Base-by-base conservation (phyloP, 1,140 invertebrate species). In the Eueides isabella region DNA sequence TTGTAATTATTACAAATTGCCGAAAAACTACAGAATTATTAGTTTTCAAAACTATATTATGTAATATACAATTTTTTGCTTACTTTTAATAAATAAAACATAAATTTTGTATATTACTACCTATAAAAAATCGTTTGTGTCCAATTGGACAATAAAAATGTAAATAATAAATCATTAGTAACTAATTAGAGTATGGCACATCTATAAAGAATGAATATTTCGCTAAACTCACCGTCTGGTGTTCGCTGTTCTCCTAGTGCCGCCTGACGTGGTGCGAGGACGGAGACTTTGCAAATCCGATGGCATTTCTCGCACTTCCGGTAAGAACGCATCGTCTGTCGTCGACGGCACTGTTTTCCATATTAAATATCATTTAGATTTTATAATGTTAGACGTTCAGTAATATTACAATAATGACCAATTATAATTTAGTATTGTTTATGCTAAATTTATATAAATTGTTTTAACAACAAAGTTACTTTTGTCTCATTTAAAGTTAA, bases 251-350 rank as follows among this genome's bases (percentile, higher is more conserved):
- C 89, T 83, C 12, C 90, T 72, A 2, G 91, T 92, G 14, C 87
- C 89, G 0, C 85, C 89, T 6, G 91, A 91, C 0, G 84, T 92
- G 28, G 91, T 90, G 23, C 91, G 83, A 19, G 91, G 89, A 12
- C 90, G 85, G 26, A 89, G 75, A 67, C 80, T 87, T 33, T 85
- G 79, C 1, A 80, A 71, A 61, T 92, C 90, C 7, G 86, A 67
- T 1, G 87, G 86, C 29, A 81, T 75, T 61, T 91, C 90, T 4
- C 82, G 85, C 28, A 87, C 84, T 85, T 92, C 91, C 0, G 92
- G 85, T 23, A 92, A 72, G 77, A 93, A 93, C 4, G 91, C 87
- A 67, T 94, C 94, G 30, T 95, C 94, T 0, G 91, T 93, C 38
- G 94, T 92, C 5, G 94, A 95, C 48, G 85, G 81, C 41, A 87